Evolutionary conservation across 1,140 invertebrate species (phyloP), one percentile per base, ranked within the genome.

Genomic region (Elymnias hypermnestra): DNA sequence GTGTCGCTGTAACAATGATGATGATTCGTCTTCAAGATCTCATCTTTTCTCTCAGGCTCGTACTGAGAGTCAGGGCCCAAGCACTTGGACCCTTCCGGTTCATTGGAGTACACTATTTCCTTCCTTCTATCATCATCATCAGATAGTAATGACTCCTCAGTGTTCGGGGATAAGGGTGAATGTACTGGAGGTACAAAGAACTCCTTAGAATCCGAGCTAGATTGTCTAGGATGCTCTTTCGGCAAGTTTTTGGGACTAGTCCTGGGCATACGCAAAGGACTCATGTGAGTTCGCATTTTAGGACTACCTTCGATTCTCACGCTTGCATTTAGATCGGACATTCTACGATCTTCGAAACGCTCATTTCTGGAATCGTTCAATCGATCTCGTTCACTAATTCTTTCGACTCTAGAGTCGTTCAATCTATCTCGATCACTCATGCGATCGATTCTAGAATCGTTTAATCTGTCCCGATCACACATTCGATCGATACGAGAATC

Each of bases 1-100:
- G 83, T 87, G 37, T 87, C 86, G 46, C 86, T 87, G 36, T 81
- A 86, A 25, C 84, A 87, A 38, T 86, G 76, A 28, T 81, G 76
- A 17, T 83, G 82, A 19, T 81, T 83, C 0, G 67, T 56, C 14
- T 81, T 77, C 9, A 81, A 43, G 10, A 73, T 65, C 0, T 82
- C 81, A 9, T 73, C 71, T 29, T 81, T 81, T 0, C 83, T 83
- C 10, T 73, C 72, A 0, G 75, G 71, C 22, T 87, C 86, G 40
- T 87, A 87, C 37, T 86, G 76, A 5, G 81, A 73, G 33, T 87
- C 84, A 0, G 84, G 84, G 0, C 67, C 83, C 0, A 87, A 41
- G 29, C 84, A 85, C 15, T 81, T 79, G 0, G 77, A 73, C 13
- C 58, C 57, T 26, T 82, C 76, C 3, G 70, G 63, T 12, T 77